These are phyloP conservation scores for Decapterus maruadsi DNA, from an alignment of 2,797 vertebrate genomes.

Conservation along the genomic window DNA sequence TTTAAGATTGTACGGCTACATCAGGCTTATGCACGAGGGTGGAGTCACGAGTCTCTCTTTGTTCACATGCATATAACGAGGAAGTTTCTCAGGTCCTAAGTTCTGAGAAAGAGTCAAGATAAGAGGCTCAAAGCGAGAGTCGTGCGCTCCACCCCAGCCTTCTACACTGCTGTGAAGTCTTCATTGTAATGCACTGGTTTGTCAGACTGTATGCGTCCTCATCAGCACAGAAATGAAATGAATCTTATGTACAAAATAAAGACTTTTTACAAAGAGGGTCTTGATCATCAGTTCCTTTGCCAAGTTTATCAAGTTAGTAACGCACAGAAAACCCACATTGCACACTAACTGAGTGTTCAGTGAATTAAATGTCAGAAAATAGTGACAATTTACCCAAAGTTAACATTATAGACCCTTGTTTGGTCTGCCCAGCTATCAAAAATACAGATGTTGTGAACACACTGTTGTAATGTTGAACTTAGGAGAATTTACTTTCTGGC, in stretches of 20 bases:
- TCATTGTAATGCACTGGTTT: constrained; percentile 88
- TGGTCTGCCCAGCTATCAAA: no score
- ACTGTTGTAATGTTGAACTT: no score
- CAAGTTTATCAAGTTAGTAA: no score
- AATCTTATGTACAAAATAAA: constrained; percentile 84
- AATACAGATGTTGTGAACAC: no score
- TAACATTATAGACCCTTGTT: no score
- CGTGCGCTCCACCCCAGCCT: constrained; percentile 61
- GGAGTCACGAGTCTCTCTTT: constrained; percentile 51
- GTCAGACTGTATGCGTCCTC: constrained; percentile 74
- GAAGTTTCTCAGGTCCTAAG: constrained; percentile 14
- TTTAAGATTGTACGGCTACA: constrained; percentile 52
- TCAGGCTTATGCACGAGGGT: constrained; percentile 60
- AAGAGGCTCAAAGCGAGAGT: constrained; percentile 39
- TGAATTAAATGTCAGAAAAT: no score
- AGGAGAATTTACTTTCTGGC: no score
- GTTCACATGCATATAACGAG: constrained; percentile 13
- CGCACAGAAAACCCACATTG: no score
- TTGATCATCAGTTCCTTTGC: neutral
- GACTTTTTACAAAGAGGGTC: constrained; percentile 65
- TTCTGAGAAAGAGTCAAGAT: neutral
- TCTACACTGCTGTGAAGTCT: constrained; percentile 87
- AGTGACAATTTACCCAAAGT: no score
- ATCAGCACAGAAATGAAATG: constrained; percentile 76
- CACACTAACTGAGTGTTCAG: no score